Evolutionary conservation across 2,113 vertebrate species (phyloP).

Genomic region (Muscicapa adusta): DNA sequence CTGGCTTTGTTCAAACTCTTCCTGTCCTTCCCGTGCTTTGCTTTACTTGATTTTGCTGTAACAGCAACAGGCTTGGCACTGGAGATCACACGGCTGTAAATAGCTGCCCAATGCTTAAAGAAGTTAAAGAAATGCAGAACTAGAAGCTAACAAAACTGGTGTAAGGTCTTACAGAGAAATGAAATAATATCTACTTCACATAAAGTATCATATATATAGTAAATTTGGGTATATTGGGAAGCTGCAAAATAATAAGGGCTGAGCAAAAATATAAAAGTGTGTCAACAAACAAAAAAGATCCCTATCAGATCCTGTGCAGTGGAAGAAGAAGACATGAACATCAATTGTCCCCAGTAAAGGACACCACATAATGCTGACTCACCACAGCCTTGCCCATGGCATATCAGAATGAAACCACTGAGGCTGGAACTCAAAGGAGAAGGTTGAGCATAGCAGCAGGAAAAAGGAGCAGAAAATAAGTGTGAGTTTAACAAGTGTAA

Average conservation of each 20-base stretch:
- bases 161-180: not conserved
- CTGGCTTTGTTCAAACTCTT: not conserved
- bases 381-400: not conserved
- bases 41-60: not conserved
- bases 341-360: not conserved
- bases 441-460: not conserved
- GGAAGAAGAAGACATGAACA: not conserved
- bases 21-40: not conserved
- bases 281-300: not conserved
- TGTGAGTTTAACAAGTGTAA: not conserved
- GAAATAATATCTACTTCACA: not conserved
- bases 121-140: not conserved
- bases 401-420: not conserved
- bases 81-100: not conserved
- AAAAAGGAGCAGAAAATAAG: not conserved
- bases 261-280: not conserved
- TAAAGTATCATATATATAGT: not conserved
- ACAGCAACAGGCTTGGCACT: not conserved
- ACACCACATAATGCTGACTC: not conserved
- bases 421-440: not conserved
- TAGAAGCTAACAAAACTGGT: not conserved
- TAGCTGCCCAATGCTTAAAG: not conserved
- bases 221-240: not conserved
- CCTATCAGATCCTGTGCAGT: not conserved
- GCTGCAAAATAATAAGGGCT: not conserved